Evolutionary conservation across 2,113 vertebrate species (phyloP).

Genomic region (Pomatostomus ruficeps): DNA sequence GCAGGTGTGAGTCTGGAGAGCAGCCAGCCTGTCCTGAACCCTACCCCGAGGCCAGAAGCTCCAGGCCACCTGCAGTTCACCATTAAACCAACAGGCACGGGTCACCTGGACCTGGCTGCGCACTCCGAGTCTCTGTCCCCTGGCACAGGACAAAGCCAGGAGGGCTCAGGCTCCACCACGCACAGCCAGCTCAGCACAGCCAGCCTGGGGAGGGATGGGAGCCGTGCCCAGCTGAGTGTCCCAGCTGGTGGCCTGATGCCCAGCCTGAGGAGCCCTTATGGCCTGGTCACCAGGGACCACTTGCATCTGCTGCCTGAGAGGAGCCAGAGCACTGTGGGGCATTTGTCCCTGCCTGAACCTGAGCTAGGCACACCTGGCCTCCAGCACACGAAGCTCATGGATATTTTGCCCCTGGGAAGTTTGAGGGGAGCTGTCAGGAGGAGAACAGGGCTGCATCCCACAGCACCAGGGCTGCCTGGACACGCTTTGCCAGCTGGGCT

Average conservation of each 20-base stretch:
- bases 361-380: neutral
- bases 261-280: neutral
- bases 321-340: neutral
- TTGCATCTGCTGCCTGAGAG: neutral
- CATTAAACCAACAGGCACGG: neutral
- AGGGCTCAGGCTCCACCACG: fast-evolving
- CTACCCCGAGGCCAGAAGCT: neutral
- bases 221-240: neutral
- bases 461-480: neutral
- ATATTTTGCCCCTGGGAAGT: fast-evolving
- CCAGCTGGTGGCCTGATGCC: neutral
- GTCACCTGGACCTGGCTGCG: neutral
- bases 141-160: neutral
- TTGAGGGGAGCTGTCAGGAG: neutral
- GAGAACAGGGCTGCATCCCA: neutral
- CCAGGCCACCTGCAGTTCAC: neutral
- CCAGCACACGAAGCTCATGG: fast-evolving
- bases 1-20: neutral
- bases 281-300: fast-evolving
- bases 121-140: neutral
- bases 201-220: neutral
- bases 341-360: neutral
- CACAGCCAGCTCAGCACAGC: neutral
- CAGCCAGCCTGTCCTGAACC: neutral
- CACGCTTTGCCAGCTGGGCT: neutral